Conservation (phyloP, 2,888 invertebrate genomes). For the Andricus curvator region DNA sequence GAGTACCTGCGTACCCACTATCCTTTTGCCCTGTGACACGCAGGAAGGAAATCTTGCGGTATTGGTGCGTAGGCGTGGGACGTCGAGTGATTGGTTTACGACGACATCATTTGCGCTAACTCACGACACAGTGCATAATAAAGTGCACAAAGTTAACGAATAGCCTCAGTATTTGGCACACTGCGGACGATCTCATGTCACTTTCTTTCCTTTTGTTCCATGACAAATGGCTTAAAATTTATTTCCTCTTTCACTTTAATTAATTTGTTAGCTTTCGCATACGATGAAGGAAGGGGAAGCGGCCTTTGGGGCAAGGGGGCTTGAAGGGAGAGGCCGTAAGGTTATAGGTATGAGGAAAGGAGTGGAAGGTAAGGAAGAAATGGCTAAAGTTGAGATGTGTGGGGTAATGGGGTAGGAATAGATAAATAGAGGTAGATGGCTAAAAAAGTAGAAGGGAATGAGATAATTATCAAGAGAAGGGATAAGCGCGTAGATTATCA, state of each 20-base stretch:
- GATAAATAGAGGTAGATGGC: too few species aligned
- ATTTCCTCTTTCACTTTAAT: neutral
- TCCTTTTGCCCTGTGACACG: constrained; percentile 44
- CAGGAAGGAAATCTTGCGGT: constrained; percentile 43
- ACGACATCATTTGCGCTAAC: constrained; percentile 74
- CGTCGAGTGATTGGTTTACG: constrained; percentile 72
- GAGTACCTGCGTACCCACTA: constrained; percentile 32
- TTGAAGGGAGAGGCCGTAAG: too few species aligned
- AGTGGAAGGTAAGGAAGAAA: too few species aligned
- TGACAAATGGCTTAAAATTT: constrained; percentile 19
- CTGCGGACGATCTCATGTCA: neutral
- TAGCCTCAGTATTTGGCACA: constrained; percentile 51
- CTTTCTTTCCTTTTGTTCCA: constrained; percentile 3
- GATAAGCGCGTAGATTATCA: too few species aligned
- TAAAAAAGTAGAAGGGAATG: too few species aligned
- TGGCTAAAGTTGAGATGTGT: too few species aligned
- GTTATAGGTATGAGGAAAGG: too few species aligned
- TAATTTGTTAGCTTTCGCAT: neutral
- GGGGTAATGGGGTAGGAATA: too few species aligned
- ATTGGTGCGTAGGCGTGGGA: constrained; percentile 64
- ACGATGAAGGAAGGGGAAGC: too few species aligned
- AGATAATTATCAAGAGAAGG: too few species aligned
- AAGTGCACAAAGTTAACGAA: constrained; percentile 71
- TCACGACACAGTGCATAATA: constrained; percentile 69
- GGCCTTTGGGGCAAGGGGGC: too few species aligned